Conservation (phyloP, 2,113 vertebrate species). For the Vidua macroura region DNA sequence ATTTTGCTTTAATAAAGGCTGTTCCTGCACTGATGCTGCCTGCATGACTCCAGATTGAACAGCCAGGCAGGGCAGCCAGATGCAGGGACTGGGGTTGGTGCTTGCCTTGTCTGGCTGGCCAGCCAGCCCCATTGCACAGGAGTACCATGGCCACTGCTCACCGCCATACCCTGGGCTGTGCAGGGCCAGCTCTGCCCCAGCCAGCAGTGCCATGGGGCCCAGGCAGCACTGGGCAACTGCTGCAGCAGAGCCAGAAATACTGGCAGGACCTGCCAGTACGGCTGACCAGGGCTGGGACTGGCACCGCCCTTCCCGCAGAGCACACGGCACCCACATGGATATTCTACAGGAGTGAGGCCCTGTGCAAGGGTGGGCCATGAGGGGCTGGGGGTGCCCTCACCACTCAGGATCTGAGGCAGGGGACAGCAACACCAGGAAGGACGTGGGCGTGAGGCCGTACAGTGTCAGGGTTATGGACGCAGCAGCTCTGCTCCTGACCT, state of each 20-base stretch:
- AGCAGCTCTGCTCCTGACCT: neutral
- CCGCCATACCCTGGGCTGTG: accelerated
- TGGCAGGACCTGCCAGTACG: neutral
- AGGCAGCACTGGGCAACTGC: neutral
- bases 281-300: neutral
- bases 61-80: neutral
- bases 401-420: accelerated
- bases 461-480: accelerated
- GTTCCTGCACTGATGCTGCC: slow-evolving; percentile 45
- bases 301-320: neutral
- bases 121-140: neutral
- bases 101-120: neutral
- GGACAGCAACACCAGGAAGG: accelerated
- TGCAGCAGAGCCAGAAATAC: slow-evolving; percentile 34
- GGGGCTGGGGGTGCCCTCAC: neutral
- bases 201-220: neutral
- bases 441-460: accelerated
- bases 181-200: neutral
- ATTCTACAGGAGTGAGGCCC: neutral
- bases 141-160: accelerated
- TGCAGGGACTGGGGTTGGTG: neutral
- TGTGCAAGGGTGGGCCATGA: accelerated
- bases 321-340: accelerated
- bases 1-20: slow-evolving; percentile 70
- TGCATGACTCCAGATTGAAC: neutral